A percentile compares a stretch with the other conserved stretches of the same genome.
These are phyloP conservation scores for Cecidostiba fungosa DNA, from an alignment of 2,888 invertebrate species.

Conservation along the genomic window DNA sequence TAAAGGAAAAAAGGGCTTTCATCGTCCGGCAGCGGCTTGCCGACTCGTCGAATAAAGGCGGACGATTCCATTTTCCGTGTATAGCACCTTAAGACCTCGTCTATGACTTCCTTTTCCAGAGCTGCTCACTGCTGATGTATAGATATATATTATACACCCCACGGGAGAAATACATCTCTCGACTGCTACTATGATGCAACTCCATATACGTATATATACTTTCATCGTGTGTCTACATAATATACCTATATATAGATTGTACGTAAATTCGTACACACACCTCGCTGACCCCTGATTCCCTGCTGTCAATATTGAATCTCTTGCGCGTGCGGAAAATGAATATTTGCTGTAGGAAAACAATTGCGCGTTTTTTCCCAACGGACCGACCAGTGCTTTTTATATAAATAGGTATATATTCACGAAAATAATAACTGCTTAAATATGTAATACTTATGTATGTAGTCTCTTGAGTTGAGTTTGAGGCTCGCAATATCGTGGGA, in stretches of 20 bases:
- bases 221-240: background rate
- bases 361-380: background rate
- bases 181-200: background rate
- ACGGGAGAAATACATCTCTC: slow-evolving; percentile 29
- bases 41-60: slow-evolving; percentile 23
- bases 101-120: slow-evolving; percentile 45
- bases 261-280: background rate
- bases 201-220: background rate
- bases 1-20: slow-evolving; percentile 45
- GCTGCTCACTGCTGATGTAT: background rate
- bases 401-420: background rate
- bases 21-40: slow-evolving; percentile 24
- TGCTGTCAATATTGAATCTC: slow-evolving; percentile 37
- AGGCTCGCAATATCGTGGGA: background rate
- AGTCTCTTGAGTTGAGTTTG: no score
- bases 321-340: background rate
- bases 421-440: background rate
- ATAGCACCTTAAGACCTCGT: slow-evolving; percentile 40
- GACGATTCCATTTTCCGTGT: slow-evolving; percentile 48
- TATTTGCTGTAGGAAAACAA: slow-evolving; percentile 30
- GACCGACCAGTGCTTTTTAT: background rate
- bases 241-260: background rate
- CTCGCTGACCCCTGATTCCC: slow-evolving; percentile 24
- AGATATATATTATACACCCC: background rate
- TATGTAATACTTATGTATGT: no score